phyloP scores from a whole-genome alignment of 2,888 invertebrate genomes.

The Brachyopa scutellaris region DNA sequence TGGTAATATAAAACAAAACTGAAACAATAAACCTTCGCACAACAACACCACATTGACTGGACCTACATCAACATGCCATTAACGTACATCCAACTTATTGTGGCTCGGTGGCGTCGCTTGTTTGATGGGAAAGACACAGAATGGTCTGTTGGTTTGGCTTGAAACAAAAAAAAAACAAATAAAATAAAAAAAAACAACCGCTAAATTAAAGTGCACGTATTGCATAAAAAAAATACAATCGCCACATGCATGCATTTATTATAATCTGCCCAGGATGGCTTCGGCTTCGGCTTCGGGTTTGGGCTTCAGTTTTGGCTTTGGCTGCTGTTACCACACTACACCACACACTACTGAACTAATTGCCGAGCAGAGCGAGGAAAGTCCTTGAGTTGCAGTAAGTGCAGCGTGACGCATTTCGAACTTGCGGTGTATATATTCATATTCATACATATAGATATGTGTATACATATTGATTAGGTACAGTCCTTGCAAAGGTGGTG shows the following conservation, averaged over 20 bases:
- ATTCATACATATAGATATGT: no score
- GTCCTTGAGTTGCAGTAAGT: slow-evolving; percentile 78
- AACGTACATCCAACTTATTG: slow-evolving; percentile 25
- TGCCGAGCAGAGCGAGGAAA: slow-evolving; percentile 73
- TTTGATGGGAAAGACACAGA: slow-evolving; percentile 29
- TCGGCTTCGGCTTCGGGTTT: slow-evolving; percentile 45
- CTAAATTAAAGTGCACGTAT: slow-evolving; percentile 7
- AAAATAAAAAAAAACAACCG: slow-evolving; percentile 10
- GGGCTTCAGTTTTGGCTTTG: slow-evolving; percentile 47
- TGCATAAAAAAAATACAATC: slow-evolving; percentile 14
- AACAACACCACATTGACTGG: slow-evolving; percentile 70
- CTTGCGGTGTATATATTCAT: background rate
- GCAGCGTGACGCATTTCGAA: slow-evolving; percentile 75
- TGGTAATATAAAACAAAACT: slow-evolving; percentile 49
- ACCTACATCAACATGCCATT: slow-evolving; percentile 75
- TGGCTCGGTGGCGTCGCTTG: slow-evolving; percentile 28
- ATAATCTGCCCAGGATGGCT: slow-evolving; percentile 40
- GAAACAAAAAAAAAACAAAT: background rate
- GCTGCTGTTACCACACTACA: slow-evolving; percentile 36
- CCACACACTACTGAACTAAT: slow-evolving; percentile 75
- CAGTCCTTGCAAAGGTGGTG: slow-evolving; percentile 9
- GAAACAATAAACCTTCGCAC: slow-evolving; percentile 58
- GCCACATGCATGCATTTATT: slow-evolving; percentile 42
- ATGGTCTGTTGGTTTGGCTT: slow-evolving; percentile 35
- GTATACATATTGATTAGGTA: no score